Conservation (phyloP, 2,113 vertebrate species). For the Zosterops borbonicus region DNA sequence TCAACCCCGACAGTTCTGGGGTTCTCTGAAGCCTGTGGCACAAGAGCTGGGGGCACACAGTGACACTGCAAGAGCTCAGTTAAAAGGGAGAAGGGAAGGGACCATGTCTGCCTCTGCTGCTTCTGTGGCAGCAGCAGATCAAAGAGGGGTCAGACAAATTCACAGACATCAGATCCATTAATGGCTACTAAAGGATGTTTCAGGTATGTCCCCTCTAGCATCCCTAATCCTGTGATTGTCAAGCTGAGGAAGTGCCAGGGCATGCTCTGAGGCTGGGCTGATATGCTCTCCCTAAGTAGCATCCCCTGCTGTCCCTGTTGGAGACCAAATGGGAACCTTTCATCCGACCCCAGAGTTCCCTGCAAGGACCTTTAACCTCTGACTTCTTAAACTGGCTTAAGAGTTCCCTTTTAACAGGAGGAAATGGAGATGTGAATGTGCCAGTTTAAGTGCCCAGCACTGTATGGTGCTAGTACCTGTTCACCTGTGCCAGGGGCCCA, state of each 20-base stretch:
- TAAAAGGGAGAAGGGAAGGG: background rate
- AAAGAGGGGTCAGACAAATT: background rate
- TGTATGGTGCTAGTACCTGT: background rate
- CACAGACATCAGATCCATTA: background rate
- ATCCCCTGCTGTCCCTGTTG: background rate
- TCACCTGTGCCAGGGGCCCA: background rate
- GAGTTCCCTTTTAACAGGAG: background rate
- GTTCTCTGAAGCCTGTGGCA: background rate
- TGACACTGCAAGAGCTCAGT: background rate
- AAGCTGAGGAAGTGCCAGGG: background rate
- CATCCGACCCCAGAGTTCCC: background rate
- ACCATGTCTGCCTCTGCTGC: background rate
- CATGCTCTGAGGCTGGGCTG: background rate
- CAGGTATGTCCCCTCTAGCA: background rate
- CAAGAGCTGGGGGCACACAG: background rate
- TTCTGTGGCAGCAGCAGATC: background rate
- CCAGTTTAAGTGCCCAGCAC: background rate
- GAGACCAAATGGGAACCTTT: background rate
- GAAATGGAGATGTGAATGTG: background rate
- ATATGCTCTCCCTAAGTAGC: background rate
- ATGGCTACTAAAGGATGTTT: background rate
- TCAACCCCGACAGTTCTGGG: background rate
- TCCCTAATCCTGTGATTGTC: background rate
- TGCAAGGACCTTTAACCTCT: background rate
- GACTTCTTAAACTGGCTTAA: background rate